A percentile compares a stretch with the other conserved stretches of the same genome.
Conservation (phyloP, 2,797 vertebrate genomes). For the Halcyon smyrnensis region DNA sequence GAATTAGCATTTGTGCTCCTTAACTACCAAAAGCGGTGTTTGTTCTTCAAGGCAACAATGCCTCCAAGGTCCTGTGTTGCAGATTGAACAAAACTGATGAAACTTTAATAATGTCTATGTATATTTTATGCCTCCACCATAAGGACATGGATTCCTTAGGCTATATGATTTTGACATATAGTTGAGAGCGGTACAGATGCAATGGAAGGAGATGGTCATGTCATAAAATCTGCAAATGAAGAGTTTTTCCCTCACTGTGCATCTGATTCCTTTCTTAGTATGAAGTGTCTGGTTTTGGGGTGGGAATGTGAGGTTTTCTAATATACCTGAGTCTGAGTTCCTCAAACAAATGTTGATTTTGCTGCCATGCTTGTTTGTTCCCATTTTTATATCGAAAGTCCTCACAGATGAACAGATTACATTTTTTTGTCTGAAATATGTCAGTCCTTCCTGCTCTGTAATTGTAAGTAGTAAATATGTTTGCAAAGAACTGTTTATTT, state of each 20-base stretch:
- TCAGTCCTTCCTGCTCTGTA: background rate
- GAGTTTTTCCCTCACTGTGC: background rate
- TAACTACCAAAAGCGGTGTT: constrained; percentile 16
- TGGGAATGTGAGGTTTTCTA: background rate
- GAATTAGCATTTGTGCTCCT: background rate
- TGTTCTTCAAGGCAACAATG: constrained; percentile 27
- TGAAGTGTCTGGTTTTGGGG: background rate
- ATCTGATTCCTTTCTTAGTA: background rate
- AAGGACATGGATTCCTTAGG: constrained; percentile 32
- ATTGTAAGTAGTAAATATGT: background rate
- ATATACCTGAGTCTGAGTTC: background rate
- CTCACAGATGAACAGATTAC: background rate
- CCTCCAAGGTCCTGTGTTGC: constrained; percentile 21
- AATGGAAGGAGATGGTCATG: background rate
- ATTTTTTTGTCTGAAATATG: background rate
- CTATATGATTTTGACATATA: constrained; percentile 18
- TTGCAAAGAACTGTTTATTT: background rate
- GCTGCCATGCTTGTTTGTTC: background rate
- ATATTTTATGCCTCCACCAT: constrained; percentile 54
- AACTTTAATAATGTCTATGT: constrained; percentile 56
- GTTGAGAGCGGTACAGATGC: background rate
- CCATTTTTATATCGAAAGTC: background rate
- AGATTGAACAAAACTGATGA: constrained; percentile 48
- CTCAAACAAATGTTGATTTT: background rate
- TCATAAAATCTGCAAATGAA: background rate